phyloP scores from a whole-genome alignment of 2,797 vertebrate genomes.

The Acanthurus leucopareius region DNA sequence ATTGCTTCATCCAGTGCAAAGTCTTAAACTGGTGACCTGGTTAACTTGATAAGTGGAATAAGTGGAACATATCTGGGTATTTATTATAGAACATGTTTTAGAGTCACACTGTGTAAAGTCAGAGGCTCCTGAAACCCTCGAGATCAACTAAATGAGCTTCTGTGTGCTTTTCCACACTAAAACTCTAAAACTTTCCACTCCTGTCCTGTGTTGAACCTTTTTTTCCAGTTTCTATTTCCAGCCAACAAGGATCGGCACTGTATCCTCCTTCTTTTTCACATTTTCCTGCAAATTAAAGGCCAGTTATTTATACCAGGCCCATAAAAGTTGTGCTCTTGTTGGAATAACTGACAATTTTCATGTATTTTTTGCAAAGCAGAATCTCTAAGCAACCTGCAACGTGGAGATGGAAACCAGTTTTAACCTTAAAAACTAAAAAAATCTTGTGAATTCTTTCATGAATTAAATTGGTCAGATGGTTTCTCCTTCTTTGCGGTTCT shows the following conservation, averaged over 20 bases:
- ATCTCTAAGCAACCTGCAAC: not conserved
- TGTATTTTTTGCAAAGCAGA: not conserved
- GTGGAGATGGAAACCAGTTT: not conserved
- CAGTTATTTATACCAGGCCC: not conserved
- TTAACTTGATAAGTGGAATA: not conserved
- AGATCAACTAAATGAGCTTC: constrained; percentile 28
- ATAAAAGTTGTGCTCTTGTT: not conserved
- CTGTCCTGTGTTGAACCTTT: constrained; percentile 14
- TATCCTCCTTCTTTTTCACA: not conserved
- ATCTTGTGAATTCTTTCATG: not conserved
- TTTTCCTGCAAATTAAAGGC: not conserved
- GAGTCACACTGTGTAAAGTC: constrained; percentile 56
- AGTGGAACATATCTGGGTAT: constrained; percentile 8
- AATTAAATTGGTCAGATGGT: not conserved
- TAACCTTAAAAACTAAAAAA: not conserved
- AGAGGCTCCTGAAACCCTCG: constrained; percentile 15
- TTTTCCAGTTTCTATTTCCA: constrained; percentile 27
- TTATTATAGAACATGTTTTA: constrained; percentile 24
- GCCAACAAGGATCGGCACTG: not conserved
- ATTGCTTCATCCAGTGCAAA: not conserved
- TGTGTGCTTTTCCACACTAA: constrained; percentile 50
- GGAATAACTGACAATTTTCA: not conserved
- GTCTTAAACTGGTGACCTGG: not conserved
- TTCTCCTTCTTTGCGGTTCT: constrained; percentile 15
- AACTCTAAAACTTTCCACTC: not conserved